Evolutionary conservation across 2,888 invertebrate species (phyloP).

Genomic region (Electrophaes corylata): DNA sequence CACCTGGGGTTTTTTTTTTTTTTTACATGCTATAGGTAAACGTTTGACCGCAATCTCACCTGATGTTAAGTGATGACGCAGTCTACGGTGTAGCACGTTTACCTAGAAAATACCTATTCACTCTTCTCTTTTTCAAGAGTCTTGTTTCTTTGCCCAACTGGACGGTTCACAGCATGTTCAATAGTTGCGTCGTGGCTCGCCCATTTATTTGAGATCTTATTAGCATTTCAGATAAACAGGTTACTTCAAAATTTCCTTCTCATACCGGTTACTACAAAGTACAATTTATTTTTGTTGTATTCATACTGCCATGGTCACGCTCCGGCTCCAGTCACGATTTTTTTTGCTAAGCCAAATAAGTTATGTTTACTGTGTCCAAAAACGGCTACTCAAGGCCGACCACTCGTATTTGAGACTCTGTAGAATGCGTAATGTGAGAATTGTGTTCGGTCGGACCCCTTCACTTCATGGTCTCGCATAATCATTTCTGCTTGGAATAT

Average conservation of each 20-base stretch:
- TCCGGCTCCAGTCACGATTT: constrained; percentile 56
- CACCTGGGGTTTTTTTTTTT: neutral
- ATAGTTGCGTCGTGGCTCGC: neutral
- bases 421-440: constrained; percentile 42
- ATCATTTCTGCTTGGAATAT: constrained; percentile 32
- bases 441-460: constrained; percentile 30
- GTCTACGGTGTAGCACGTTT: too few species aligned
- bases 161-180: neutral
- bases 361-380: constrained; percentile 62
- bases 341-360: constrained; percentile 65
- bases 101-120: too few species aligned
- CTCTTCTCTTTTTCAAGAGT: too few species aligned
- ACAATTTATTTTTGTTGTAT: constrained; percentile 28
- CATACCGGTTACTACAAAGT: constrained; percentile 11
- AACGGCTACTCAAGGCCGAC: constrained; percentile 68
- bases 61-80: too few species aligned
- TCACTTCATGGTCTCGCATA: constrained; percentile 29
- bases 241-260: constrained; percentile 8
- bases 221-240: constrained; percentile 12
- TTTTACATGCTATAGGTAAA: too few species aligned
- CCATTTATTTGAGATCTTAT: constrained; percentile 5
- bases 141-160: neutral
- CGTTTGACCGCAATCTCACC: too few species aligned
- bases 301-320: constrained; percentile 44
- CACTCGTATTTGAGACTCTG: constrained; percentile 40